phyloP scores from a whole-genome alignment of 2,888 invertebrate genomes.

The Lycocerus yunnanus region DNA sequence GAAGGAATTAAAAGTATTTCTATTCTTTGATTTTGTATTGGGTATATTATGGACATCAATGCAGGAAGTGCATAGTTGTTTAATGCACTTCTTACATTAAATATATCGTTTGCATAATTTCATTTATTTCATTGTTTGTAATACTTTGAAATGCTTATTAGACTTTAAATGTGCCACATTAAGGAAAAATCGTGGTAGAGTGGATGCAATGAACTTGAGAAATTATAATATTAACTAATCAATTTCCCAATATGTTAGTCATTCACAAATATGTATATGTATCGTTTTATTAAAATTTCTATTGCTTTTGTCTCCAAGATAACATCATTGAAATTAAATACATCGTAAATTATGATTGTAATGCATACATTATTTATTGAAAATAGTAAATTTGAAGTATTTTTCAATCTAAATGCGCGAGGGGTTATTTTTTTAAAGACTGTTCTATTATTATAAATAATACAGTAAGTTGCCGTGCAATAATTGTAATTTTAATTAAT shows the following conservation, averaged over 20 bases:
- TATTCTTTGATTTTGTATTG: neutral
- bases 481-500: no score
- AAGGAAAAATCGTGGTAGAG: neutral
- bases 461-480: no score
- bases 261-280: neutral
- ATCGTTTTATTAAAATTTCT: neutral
- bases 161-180: neutral
- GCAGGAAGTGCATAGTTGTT: neutral
- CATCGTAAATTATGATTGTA: no score
- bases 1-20: neutral
- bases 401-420: no score
- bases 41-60: neutral
- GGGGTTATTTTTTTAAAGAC: no score
- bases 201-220: slow-evolving; percentile 16
- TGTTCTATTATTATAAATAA: no score
- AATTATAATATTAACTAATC: slow-evolving; percentile 7
- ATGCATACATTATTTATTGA: neutral
- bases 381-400: neutral
- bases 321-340: neutral
- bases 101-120: slow-evolving; percentile 6
- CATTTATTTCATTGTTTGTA: slow-evolving; percentile 13
- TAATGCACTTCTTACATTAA: neutral
- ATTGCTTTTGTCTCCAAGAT: neutral
- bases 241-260: neutral
- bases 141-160: slow-evolving; percentile 19